Percentiles rank a stretch among this genome's conserved stretches.
phyloP scores from a whole-genome alignment of 2,888 invertebrate species.

The Colletes collaris region DNA sequence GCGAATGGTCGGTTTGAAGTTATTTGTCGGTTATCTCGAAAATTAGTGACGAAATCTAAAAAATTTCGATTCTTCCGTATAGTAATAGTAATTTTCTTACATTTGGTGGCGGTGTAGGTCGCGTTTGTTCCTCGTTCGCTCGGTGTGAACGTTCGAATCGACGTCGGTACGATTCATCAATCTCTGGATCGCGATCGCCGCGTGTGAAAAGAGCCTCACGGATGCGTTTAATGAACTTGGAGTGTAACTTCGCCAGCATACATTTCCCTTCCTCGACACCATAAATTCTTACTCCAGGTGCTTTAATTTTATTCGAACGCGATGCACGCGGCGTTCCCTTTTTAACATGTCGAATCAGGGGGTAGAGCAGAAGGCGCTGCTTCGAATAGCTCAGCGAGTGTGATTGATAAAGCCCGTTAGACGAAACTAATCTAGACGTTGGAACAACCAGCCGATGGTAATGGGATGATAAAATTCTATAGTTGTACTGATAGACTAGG shows the following conservation, averaged over 20 bases:
- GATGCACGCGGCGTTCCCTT: neutral
- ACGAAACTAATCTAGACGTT: no score
- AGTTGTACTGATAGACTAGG: no score
- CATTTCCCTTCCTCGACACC: neutral
- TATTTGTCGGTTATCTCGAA: no score
- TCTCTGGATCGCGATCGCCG: neutral
- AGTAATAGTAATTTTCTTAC: no score
- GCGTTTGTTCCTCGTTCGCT: neutral
- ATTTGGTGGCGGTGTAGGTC: no score
- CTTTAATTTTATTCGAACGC: slow-evolving; percentile 14
- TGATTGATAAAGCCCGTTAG: no score
- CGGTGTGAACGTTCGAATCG: slow-evolving; percentile 2
- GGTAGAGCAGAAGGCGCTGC: neutral
- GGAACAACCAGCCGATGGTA: neutral
- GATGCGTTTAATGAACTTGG: neutral
- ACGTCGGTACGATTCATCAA: neutral
- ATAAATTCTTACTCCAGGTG: slow-evolving; percentile 6
- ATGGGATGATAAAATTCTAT: neutral
- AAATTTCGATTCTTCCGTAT: no score
- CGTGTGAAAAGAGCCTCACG: slow-evolving; percentile 11
- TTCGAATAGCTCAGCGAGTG: neutral
- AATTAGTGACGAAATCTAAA: no score
- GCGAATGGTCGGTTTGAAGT: no score
- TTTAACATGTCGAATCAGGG: neutral
- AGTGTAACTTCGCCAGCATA: neutral